A percentile compares a stretch with the other conserved stretches of the same genome.
These are phyloP conservation scores for Chymomyza fuscimana DNA, from an alignment of 2,888 invertebrate species.

Conservation along the genomic window DNA sequence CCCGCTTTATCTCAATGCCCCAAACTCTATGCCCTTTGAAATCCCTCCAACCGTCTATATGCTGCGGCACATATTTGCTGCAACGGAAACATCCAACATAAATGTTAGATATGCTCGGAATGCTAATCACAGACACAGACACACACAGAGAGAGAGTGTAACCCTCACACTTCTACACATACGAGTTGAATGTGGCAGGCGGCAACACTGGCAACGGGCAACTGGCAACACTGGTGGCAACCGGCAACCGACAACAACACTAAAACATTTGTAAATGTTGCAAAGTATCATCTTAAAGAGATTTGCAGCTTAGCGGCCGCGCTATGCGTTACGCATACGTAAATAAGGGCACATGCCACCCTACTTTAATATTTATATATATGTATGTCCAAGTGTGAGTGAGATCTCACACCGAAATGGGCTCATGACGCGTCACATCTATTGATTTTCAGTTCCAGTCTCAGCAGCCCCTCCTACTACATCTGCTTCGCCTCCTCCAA, in stretches of 20 bases:
- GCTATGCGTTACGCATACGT: constrained; percentile 75
- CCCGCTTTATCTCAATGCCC: neutral
- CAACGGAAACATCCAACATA: constrained; percentile 73
- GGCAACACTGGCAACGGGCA: constrained; percentile 9
- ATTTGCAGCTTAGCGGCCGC: constrained; percentile 78
- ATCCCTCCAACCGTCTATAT: neutral
- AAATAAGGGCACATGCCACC: constrained; percentile 47
- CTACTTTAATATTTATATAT: constrained; percentile 33
- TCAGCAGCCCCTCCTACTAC: neutral
- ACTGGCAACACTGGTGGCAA: constrained; percentile 9
- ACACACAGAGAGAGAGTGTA: neutral
- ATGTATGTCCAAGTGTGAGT: constrained; percentile 34
- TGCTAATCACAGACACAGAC: constrained; percentile 69
- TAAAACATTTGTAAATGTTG: constrained; percentile 76
- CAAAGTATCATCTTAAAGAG: constrained; percentile 77
- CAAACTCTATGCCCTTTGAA: neutral
- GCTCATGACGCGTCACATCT: constrained; percentile 30
- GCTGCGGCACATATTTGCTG: constrained; percentile 54
- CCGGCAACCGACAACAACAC: constrained; percentile 31
- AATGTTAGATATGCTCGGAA: constrained; percentile 75
- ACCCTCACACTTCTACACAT: constrained; percentile 6
- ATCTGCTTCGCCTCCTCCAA: neutral
- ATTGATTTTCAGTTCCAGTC: constrained; percentile 54
- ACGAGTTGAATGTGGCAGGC: constrained; percentile 15
- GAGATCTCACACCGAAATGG: neutral